A percentile compares a stretch with the other conserved stretches of the same genome.
Conservation (phyloP, 2,797 vertebrate species). For the Neoniphon sammara region DNA sequence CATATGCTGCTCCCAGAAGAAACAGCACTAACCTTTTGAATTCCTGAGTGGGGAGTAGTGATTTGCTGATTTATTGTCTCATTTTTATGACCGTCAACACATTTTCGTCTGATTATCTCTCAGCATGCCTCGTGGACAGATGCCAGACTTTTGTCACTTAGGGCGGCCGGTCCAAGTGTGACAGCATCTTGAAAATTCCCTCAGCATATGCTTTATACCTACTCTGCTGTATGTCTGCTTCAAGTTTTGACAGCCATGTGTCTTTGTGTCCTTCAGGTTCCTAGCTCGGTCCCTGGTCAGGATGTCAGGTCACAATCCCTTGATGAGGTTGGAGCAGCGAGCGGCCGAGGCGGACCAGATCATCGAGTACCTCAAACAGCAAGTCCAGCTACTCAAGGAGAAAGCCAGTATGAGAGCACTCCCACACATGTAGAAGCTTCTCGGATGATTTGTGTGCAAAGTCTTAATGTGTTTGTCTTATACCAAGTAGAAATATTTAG, state of each 20-base stretch:
- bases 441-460: not conserved
- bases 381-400: constrained; percentile 95
- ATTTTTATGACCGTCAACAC: constrained; percentile 15
- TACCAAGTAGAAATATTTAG: not conserved
- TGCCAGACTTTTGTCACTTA: constrained; percentile 15
- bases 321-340: constrained; percentile 93
- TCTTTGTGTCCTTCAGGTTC: constrained; percentile 82
- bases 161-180: constrained; percentile 16
- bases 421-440: no score
- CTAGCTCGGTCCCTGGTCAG: constrained; percentile 84
- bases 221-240: not conserved
- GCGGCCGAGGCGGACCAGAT: constrained; percentile 95
- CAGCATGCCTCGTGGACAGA: not conserved
- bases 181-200: constrained; percentile 26
- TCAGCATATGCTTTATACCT: constrained; percentile 20
- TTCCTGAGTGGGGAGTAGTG: constrained; percentile 13
- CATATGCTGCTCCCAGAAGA: not conserved
- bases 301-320: constrained; percentile 91
- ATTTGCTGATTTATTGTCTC: constrained; percentile 21
- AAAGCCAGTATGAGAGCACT: constrained; percentile 90
- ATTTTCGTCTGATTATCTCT: constrained; percentile 24
- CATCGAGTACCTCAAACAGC: constrained; percentile 96
- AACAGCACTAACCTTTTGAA: constrained; percentile 7
- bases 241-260: not conserved
- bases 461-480: not conserved